These are phyloP conservation scores for Larimichthys crocea DNA, from an alignment of 2,113 vertebrate genomes.

Conservation along the genomic window DNA sequence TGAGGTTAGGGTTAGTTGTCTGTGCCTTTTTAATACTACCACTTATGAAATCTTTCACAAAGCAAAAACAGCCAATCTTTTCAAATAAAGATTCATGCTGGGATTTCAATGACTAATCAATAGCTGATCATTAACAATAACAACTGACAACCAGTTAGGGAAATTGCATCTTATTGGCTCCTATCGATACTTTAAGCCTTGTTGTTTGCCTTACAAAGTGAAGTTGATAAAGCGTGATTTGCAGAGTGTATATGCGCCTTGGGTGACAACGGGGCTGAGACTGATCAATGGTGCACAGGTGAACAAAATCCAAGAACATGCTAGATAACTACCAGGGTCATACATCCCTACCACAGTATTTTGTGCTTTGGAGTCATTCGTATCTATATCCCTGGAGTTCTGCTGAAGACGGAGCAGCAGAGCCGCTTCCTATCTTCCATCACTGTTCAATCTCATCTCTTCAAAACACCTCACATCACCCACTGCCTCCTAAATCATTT, in stretches of 20 bases:
- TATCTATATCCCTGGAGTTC: neutral
- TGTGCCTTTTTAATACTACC: neutral
- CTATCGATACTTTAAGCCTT: neutral
- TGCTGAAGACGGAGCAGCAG: conserved; percentile 1
- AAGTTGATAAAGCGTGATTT: conserved; percentile 6
- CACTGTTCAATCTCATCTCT: conserved; percentile 1
- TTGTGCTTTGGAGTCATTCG: neutral
- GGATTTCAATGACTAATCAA: neutral
- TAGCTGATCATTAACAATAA: neutral
- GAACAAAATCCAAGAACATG: conserved; percentile 6
- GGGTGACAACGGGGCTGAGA: neutral
- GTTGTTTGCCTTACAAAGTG: neutral
- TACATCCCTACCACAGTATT: neutral
- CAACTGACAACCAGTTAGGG: neutral
- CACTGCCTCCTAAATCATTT: conserved; percentile 5
- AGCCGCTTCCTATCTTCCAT: conserved; percentile 4
- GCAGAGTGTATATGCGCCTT: neutral
- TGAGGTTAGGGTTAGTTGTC: neutral
- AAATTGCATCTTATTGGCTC: neutral
- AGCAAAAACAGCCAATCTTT: neutral
- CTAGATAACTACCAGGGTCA: neutral
- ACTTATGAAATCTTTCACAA: neutral
- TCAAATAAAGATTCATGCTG: neutral
- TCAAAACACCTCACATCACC: conserved; percentile 12
- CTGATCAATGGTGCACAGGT: neutral